Conservation (phyloP, 2,888 invertebrate genomes). For the Morpho deidamia region DNA sequence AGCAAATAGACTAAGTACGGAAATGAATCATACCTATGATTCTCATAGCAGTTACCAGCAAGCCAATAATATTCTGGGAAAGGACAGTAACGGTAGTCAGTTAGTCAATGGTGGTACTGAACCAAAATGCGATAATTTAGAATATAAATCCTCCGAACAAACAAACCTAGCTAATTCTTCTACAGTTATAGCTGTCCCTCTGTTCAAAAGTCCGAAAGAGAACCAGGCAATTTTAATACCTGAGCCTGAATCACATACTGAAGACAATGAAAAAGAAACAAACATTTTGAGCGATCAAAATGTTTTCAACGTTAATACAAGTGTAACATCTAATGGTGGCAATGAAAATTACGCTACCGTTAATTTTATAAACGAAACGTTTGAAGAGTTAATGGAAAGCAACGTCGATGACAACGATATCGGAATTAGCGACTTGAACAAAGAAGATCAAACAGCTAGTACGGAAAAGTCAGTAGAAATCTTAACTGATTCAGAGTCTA, state of each 20-base stretch:
- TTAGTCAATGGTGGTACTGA: slow-evolving; percentile 23
- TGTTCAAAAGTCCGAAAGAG: background rate
- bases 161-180: background rate
- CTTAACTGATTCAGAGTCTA: slow-evolving; percentile 14
- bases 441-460: slow-evolving; percentile 36
- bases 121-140: background rate
- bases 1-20: slow-evolving; percentile 21
- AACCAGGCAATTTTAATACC: background rate
- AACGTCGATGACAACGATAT: slow-evolving; percentile 64
- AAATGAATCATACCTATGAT: slow-evolving; percentile 42
- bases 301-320: slow-evolving; percentile 16
- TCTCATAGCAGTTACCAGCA: slow-evolving; percentile 33
- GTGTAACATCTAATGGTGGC: slow-evolving; percentile 43
- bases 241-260: slow-evolving; percentile 10
- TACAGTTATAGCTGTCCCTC: background rate
- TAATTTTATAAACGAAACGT: slow-evolving; percentile 58
- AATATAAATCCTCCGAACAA: slow-evolving; percentile 1
- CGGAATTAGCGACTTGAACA: slow-evolving; percentile 39
- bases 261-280: slow-evolving; percentile 5
- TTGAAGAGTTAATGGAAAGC: slow-evolving; percentile 66
- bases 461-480: slow-evolving; percentile 21
- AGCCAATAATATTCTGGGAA: slow-evolving; percentile 19
- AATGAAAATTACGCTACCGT: slow-evolving; percentile 59
- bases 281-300: slow-evolving; percentile 5
- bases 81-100: slow-evolving; percentile 17